Percentiles rank a stretch among this genome's conserved stretches.
Evolutionary conservation across 2,888 invertebrate species (phyloP).

Genomic region (Thyatira batis): DNA sequence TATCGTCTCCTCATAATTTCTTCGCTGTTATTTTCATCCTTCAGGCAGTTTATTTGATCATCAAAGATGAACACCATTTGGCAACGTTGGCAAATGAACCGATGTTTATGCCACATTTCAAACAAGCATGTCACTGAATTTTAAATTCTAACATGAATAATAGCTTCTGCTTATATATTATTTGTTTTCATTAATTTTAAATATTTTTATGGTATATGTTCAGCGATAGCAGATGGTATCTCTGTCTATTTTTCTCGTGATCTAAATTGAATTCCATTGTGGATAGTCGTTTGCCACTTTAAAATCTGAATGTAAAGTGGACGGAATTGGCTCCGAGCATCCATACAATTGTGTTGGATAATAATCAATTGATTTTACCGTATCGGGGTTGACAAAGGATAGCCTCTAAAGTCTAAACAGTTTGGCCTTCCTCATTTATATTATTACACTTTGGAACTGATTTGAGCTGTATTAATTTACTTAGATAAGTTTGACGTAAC

Average conservation of each 20-base stretch:
- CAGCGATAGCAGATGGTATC: not conserved
- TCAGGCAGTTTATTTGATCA: conserved; percentile 42
- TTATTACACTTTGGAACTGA: not conserved
- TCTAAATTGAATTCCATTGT: conserved; percentile 46
- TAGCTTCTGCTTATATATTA: not conserved
- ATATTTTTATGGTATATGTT: not conserved
- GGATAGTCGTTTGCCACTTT: conserved; percentile 33
- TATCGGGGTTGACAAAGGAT: conserved; percentile 20
- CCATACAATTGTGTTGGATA: conserved; percentile 37
- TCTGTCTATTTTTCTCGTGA: conserved; percentile 9
- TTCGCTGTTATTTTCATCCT: conserved; percentile 34
- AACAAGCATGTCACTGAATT: conserved; percentile 17
- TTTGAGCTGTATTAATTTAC: not conserved
- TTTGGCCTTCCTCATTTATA: not conserved
- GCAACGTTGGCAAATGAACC: conserved; percentile 32
- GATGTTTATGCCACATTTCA: conserved; percentile 39
- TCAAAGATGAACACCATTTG: conserved; percentile 46
- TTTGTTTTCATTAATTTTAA: not conserved
- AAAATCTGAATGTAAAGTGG: conserved; percentile 55
- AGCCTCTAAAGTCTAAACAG: conserved; percentile 8
- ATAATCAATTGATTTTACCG: conserved; percentile 45
- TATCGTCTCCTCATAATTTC: not conserved
- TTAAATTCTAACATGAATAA: conserved; percentile 1
- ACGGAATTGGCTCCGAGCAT: conserved; percentile 44
- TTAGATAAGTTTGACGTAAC: conserved; percentile 2